These are phyloP conservation scores for Luscinia megarhynchos DNA, from an alignment of 2,797 vertebrate species.

Conservation along the genomic window DNA sequence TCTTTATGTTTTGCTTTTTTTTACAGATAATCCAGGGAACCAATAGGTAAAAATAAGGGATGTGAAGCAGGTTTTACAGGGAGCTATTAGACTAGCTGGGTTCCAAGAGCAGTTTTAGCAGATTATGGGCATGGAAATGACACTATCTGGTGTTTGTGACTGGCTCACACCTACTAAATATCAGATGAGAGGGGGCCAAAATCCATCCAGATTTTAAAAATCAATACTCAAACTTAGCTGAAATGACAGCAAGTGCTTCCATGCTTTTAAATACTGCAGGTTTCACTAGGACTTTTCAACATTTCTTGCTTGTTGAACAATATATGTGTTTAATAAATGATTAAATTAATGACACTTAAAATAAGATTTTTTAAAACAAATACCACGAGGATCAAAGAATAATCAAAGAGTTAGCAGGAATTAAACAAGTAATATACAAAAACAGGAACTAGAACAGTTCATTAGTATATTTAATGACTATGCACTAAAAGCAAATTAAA, in stretches of 20 bases:
- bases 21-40: not conserved
- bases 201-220: not conserved
- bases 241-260: not conserved
- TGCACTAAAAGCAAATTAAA: constrained; percentile 34
- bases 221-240: not conserved
- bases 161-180: not conserved
- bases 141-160: not conserved
- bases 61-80: not conserved
- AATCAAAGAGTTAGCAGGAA: not conserved
- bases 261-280: not conserved
- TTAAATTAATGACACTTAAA: not conserved
- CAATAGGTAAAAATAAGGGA: not conserved
- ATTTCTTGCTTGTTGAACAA: not conserved
- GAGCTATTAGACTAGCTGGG: not conserved
- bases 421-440: not conserved
- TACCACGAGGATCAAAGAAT: not conserved
- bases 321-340: not conserved
- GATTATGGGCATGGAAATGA: not conserved
- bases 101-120: not conserved
- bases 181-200: not conserved
- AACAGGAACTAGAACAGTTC: not conserved
- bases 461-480: constrained; percentile 6
- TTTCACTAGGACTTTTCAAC: not conserved
- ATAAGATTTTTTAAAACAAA: not conserved
- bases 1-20: not conserved